Evolutionary conservation across 64 coral and sea anemone species (phyloP).

Genomic region (Hydrozoanthus tunicans): DNA sequence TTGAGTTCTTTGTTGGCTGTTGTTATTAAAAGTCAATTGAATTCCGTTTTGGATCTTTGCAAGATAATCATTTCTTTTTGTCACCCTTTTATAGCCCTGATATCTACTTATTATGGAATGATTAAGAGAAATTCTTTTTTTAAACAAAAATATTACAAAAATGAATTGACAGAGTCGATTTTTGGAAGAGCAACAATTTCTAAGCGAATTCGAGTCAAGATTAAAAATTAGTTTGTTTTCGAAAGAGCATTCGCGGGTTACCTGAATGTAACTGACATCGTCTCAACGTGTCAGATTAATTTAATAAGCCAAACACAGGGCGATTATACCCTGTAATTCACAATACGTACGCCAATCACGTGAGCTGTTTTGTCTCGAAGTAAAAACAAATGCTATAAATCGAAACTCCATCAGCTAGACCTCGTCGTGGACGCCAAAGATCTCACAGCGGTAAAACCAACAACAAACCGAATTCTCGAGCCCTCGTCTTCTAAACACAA

Average conservation of each 20-base stretch:
- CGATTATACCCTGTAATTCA: slow-evolving; percentile 28
- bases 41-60: slow-evolving; percentile 67
- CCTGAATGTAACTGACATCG: slow-evolving; percentile 29
- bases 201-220: not conserved
- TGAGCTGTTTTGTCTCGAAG: slow-evolving; percentile 9
- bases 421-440: not conserved
- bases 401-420: not conserved
- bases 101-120: slow-evolving; percentile 49
- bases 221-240: not conserved
- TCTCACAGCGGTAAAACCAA: not conserved
- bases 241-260: not conserved
- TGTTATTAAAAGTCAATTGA: slow-evolving; percentile 67
- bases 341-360: slow-evolving; percentile 49
- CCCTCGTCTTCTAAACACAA: not conserved
- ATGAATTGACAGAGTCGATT: not conserved
- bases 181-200: not conserved
- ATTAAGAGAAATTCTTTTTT: not conserved
- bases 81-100: slow-evolving; percentile 42
- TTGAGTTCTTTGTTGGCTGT: slow-evolving; percentile 65
- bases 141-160: not conserved
- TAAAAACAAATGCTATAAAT: slow-evolving; percentile 36
- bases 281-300: slow-evolving; percentile 45
- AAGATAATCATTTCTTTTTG: slow-evolving; percentile 60
- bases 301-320: slow-evolving; percentile 48
- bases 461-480: not conserved